Base-by-base conservation (phyloP, 2,797 vertebrate species). In the Triplophysa bombifrons region DNA sequence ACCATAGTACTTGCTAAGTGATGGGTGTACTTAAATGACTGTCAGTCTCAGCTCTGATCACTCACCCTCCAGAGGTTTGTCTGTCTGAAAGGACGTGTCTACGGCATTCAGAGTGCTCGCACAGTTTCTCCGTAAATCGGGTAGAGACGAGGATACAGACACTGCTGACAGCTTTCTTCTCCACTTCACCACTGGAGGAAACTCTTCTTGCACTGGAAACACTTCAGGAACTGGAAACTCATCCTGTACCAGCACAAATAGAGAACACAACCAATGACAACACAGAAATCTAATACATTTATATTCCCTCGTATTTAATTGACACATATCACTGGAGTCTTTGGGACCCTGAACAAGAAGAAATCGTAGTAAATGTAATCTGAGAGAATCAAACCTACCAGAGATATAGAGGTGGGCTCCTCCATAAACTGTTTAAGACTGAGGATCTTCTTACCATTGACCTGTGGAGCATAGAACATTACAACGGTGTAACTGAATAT, bases 371-470 rank as follows among this genome's bases (percentile, higher is more conserved):
- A 17, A 17, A 51, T 48, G 12, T 16, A 17, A 53, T n/a, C 17
- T 7, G 6, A 38, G 34, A 82, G 10, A 27, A 51, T 64, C 51
- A 82, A 86, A 81, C 89, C 94, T 86, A 98, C 97, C 96, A 96
- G 87, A 0, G 95, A 95, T 83, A 96, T 87, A 0, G 93, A 89
- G 2, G 90, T 91, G 0, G 95, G 95, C 82, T 96, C 95, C 88
- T 96, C 95, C 0, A 95, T 90, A 87, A 93, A 92, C 87, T 96
- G 94, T 89, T 96, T 96, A 85, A 98, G 82, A 81, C 96, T 96
- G 91, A 98, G 93, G 79, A 95, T 97, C 92, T 98, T 96, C 91
- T 96, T 98, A 68, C 94, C 94, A 63, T 94, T 94, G 85, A 94
- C 93, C 94, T 95, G 85, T 60, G 83, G 8, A 6, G 74, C 17